phyloP scores from a whole-genome alignment of 2,113 vertebrate genomes.

The Siniperca knerii region DNA sequence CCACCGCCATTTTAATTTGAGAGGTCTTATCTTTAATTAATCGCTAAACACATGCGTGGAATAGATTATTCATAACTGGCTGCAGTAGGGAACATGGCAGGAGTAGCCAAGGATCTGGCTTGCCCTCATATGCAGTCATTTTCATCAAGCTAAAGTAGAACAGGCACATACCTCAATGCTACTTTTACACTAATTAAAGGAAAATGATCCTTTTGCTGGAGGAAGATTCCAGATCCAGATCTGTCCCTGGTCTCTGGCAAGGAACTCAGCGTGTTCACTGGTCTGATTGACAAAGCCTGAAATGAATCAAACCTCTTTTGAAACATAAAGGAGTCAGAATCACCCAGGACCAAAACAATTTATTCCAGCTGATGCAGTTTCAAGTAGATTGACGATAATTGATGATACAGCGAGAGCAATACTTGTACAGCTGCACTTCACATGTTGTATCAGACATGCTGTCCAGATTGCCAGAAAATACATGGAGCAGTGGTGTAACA shows the following conservation, averaged over 20 bases:
- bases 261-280: background rate
- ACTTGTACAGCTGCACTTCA: conserved; percentile 65
- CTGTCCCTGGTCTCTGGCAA: conserved; percentile 25
- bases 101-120: conserved; percentile 51
- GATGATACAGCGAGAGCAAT: conserved; percentile 22
- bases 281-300: conserved; percentile 40
- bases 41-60: conserved; percentile 71
- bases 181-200: conserved; percentile 74
- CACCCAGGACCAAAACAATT: conserved; percentile 16
- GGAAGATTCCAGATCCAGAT: conserved; percentile 42
- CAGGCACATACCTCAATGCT: conserved; percentile 66
- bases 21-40: conserved; percentile 79
- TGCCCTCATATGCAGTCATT: conserved; percentile 58
- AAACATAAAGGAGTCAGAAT: conserved; percentile 30
- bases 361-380: conserved; percentile 45
- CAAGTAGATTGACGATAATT: conserved; percentile 34
- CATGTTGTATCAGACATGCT: conserved; percentile 39
- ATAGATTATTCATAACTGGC: conserved; percentile 75
- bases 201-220: conserved; percentile 61
- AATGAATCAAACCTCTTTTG: conserved; percentile 25
- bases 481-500: background rate
- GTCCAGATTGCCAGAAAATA: conserved; percentile 49
- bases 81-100: conserved; percentile 66
- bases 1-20: conserved; percentile 68
- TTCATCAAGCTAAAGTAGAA: conserved; percentile 67